Evolutionary conservation across 2,888 invertebrate genomes (phyloP).

Genomic region (Elegia similella): DNA sequence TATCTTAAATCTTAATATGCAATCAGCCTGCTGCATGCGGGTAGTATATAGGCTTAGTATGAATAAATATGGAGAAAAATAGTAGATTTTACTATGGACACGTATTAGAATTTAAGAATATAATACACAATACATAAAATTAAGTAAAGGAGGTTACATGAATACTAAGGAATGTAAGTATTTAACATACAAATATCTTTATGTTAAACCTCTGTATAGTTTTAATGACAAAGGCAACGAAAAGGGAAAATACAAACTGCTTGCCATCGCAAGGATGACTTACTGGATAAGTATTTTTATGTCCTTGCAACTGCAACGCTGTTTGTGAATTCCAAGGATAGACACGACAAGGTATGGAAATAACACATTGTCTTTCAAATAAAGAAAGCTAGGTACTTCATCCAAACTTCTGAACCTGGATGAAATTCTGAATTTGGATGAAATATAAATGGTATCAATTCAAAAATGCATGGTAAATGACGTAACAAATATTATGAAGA

Average conservation of each 20-base stretch:
- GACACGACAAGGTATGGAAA: background rate
- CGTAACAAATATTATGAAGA: no score
- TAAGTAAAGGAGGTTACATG: background rate
- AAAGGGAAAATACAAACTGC: background rate
- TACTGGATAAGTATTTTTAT: constrained; percentile 14
- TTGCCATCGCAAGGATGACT: constrained; percentile 4
- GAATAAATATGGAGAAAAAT: no score
- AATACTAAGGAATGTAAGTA: background rate
- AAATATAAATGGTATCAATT: no score
- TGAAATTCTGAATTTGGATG: no score
- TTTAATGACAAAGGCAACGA: background rate
- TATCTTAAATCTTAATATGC: no score
- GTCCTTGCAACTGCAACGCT: background rate
- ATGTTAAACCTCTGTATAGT: background rate
- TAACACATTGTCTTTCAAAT: background rate
- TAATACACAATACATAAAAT: no score
- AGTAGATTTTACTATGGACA: no score
- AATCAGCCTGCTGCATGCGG: no score
- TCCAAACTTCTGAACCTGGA: no score
- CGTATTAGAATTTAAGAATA: no score
- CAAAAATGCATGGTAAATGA: no score
- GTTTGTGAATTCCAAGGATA: constrained; percentile 11
- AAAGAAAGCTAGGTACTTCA: background rate
- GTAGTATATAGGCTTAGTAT: no score
- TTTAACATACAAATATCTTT: background rate